A percentile compares a stretch with the other conserved stretches of the same genome.
phyloP scores from a whole-genome alignment of 2,888 invertebrate species.

The Lobophora halterata region DNA sequence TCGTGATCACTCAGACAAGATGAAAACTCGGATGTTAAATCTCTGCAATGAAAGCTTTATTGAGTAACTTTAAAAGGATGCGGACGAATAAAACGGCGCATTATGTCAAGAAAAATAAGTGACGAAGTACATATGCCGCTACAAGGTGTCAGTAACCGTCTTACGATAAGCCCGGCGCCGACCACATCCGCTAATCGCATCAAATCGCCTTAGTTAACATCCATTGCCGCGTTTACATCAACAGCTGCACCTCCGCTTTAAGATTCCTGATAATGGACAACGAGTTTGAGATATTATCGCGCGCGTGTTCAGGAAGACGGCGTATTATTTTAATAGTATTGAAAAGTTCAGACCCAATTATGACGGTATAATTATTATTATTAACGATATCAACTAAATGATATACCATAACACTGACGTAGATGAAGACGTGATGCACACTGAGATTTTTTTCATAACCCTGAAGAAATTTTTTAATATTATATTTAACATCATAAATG shows the following conservation, averaged over 20 bases:
- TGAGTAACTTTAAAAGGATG: slow-evolving; percentile 2
- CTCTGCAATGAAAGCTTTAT: too few species aligned
- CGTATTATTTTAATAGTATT: slow-evolving; percentile 29
- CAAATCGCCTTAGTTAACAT: slow-evolving; percentile 47
- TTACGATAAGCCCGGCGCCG: slow-evolving; percentile 46
- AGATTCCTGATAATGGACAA: slow-evolving; percentile 55
- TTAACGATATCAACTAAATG: too few species aligned
- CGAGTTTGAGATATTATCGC: slow-evolving; percentile 49
- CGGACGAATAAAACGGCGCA: neutral
- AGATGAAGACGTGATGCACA: slow-evolving; percentile 3
- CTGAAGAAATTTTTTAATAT: too few species aligned
- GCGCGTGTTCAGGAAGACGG: slow-evolving; percentile 35
- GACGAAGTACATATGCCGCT: slow-evolving; percentile 8
- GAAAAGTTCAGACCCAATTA: slow-evolving; percentile 31
- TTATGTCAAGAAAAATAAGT: slow-evolving; percentile 4
- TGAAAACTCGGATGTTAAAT: too few species aligned
- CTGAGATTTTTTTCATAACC: too few species aligned
- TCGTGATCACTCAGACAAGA: too few species aligned
- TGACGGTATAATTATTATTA: slow-evolving; percentile 21
- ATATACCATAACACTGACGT: too few species aligned
- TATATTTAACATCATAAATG: too few species aligned
- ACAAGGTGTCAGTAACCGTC: slow-evolving; percentile 38
- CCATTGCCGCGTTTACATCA: slow-evolving; percentile 55
- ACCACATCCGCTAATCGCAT: slow-evolving; percentile 51
- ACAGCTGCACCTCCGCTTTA: slow-evolving; percentile 43